phyloP scores from a whole-genome alignment of 2,113 vertebrate species.

The Uropsilus gracilis region DNA sequence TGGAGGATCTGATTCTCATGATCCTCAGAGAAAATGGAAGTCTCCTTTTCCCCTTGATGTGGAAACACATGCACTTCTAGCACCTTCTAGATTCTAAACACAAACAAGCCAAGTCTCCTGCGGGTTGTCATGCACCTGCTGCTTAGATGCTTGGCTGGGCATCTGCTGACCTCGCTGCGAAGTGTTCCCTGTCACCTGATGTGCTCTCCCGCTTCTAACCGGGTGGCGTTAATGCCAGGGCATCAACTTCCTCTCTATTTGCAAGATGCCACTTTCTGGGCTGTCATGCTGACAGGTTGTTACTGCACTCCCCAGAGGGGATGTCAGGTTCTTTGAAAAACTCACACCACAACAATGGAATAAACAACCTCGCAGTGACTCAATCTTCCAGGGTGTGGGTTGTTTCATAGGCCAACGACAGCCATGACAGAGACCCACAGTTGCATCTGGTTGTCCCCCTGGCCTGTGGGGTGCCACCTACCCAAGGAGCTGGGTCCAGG shows the following conservation, averaged over 20 bases:
- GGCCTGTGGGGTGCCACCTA: background rate
- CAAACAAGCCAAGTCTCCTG: background rate
- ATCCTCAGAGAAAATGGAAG: slow-evolving; percentile 7
- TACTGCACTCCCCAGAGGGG: background rate
- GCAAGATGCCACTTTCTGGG: background rate
- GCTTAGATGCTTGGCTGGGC: background rate
- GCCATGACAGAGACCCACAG: background rate
- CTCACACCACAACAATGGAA: background rate
- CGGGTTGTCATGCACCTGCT: background rate
- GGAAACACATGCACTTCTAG: background rate
- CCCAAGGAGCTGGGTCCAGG: background rate
- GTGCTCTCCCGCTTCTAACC: background rate
- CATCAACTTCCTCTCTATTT: slow-evolving; percentile 49
- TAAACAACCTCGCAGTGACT: background rate
- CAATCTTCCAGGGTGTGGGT: background rate
- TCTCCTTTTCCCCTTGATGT: background rate
- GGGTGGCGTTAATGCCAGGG: background rate
- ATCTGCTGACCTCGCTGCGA: background rate
- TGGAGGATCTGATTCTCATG: background rate
- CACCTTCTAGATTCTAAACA: background rate
- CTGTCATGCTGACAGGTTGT: slow-evolving; percentile 47
- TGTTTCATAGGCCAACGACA: slow-evolving; percentile 1
- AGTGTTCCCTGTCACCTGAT: background rate
- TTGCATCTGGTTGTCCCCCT: background rate
- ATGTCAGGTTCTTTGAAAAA: slow-evolving; percentile 49